These are phyloP conservation scores for Kryptopterus vitreolus DNA, from an alignment of 2,797 vertebrate genomes.

Conservation along the genomic window DNA sequence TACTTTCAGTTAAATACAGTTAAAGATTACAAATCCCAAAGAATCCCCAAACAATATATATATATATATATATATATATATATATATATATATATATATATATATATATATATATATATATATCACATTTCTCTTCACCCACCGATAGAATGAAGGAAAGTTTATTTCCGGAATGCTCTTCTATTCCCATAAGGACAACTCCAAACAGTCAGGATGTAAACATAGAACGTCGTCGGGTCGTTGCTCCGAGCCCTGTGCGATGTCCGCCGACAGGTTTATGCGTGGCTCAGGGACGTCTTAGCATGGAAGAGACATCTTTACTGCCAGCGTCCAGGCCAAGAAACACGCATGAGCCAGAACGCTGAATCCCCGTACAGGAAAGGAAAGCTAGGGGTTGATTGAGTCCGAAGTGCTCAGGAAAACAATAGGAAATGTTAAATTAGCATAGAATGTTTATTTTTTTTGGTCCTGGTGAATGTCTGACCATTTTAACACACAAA, in stretches of 20 bases:
- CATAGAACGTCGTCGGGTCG: background rate
- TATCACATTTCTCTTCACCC: constrained; percentile 12
- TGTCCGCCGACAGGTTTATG: constrained; percentile 76
- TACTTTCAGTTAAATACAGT: too few species aligned
- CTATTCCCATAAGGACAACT: constrained; percentile 28
- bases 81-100: too few species aligned
- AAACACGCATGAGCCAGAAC: constrained; percentile 46
- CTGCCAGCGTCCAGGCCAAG: constrained; percentile 59
- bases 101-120: too few species aligned
- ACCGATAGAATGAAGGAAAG: background rate
- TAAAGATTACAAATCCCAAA: too few species aligned
- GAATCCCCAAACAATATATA: too few species aligned
- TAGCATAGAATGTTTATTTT: background rate
- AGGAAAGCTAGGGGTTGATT: constrained; percentile 12
- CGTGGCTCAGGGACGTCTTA: constrained; percentile 72
- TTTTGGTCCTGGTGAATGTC: background rate
- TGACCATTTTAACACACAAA: background rate
- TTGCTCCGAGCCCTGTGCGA: constrained; percentile 57
- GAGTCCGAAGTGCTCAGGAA: background rate
- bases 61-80: too few species aligned
- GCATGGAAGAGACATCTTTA: constrained; percentile 73
- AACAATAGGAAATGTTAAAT: constrained; percentile 8
- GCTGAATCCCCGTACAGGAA: constrained; percentile 4
- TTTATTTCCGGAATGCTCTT: background rate
- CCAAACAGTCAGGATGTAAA: constrained; percentile 31